These are phyloP conservation scores for Tuberolachnus salignus DNA, from an alignment of 2,888 invertebrate species.

Conservation along the genomic window DNA sequence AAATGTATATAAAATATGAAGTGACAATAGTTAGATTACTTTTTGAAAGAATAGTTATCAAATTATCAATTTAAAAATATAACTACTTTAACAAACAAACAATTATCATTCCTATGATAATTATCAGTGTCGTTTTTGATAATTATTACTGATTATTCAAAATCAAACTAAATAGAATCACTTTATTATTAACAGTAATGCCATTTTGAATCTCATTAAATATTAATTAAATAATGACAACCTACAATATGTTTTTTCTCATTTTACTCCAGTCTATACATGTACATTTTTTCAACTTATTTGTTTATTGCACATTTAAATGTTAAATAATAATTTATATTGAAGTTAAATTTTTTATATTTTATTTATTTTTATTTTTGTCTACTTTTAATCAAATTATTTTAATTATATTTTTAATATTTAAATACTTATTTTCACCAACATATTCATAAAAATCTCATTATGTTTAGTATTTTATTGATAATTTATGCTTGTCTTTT, in stretches of 20 bases:
- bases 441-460: background rate
- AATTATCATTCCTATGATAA: no score
- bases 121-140: no score
- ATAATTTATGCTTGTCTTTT: conserved; percentile 2
- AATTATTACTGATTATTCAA: no score
- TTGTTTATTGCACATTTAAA: background rate
- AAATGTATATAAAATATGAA: background rate
- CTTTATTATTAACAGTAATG: no score
- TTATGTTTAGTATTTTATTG: no score
- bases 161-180: no score
- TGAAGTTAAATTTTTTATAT: conserved; percentile 1
- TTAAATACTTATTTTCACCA: background rate
- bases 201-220: background rate
- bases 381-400: conserved; percentile 17
- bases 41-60: background rate
- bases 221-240: background rate
- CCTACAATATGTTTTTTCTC: background rate
- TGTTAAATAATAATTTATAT: background rate
- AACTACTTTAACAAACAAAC: no score
- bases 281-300: background rate
- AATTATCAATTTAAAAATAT: no score
- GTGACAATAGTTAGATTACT: background rate
- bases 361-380: background rate
- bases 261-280: background rate
- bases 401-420: background rate